Evolutionary conservation across 1,140 invertebrate genomes (phyloP), one percentile per base, ranked within the genome.

Genomic region (Caenorhabditis remanei): DNA sequence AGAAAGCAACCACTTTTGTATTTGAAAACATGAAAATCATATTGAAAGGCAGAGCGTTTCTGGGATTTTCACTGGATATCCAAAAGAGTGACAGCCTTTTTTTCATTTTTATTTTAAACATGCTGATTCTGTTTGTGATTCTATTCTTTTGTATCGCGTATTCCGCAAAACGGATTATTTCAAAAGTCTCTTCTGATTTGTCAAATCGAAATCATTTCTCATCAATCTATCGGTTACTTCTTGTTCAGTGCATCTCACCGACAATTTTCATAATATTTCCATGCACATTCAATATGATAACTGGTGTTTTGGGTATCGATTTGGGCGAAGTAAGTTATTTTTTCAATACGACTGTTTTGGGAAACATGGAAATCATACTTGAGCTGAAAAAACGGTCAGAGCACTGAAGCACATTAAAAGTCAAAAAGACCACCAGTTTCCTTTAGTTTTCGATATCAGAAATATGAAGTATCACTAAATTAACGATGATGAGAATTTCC

Each of bases 21-120:
- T n/a, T 43, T 40, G 16, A 71, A 46, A 43, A 71, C n/a, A 43
- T 71, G 65, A 71, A 71, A 46, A 71, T 71, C 40, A 16, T 19
- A 19, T 43, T 71, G 14, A n/a, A 46, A 0, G 16, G 8, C 2
- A 40, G 65, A 5, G 40, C 65, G 16, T 71, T 46, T 19, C 14
- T 71, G 65, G 65, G 65, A 71, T 71, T 71, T 19, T 71, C 65
- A 43, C 19, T 71, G 65, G 65, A 71, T 7, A 43, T 71, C 19
- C 65, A 71, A 46, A 71, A 71, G 46, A 19, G 16, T 8, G 65
- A 71, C 16, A 0, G 4, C 2, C 41, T 43, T 11, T 71, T 71
- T 71, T 71, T 43, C 14, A 11, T 46, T 8, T 16, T 71, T 9
- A 71, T 71, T 71, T 71, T 46, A 4, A 71, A 71, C n/a, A 71